phyloP scores from a whole-genome alignment of 2,113 vertebrate species.

The Phyllopteryx taeniolatus region DNA sequence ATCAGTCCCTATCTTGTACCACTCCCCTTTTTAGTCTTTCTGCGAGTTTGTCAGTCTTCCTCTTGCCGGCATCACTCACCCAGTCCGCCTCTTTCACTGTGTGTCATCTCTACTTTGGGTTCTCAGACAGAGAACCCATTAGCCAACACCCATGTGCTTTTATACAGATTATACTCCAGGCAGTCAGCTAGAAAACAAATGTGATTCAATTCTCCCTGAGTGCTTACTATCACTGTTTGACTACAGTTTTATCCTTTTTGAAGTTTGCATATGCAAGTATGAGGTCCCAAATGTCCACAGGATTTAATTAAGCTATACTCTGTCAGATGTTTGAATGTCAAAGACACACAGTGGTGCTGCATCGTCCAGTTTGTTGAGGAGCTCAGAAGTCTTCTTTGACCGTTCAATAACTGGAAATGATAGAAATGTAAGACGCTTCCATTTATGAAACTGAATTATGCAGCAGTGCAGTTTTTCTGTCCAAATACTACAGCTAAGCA shows the following conservation, averaged over 20 bases:
- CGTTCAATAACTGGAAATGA: not conserved
- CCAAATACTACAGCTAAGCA: constrained; percentile 1
- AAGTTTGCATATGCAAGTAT: constrained; percentile 10
- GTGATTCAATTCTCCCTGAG: not conserved
- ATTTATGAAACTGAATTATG: not conserved
- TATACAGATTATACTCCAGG: constrained; percentile 17
- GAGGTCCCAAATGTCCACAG: not conserved
- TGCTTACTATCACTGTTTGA: not conserved
- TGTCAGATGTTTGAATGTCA: not conserved
- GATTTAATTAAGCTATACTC: not conserved
- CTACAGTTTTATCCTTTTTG: not conserved
- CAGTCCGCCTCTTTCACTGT: constrained; percentile 6
- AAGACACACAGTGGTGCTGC: not conserved
- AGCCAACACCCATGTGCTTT: constrained; percentile 19
- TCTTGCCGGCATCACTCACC: constrained; percentile 13
- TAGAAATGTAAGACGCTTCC: not conserved
- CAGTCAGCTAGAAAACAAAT: constrained; percentile 17
- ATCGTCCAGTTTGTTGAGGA: not conserved
- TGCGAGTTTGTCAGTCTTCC: constrained; percentile 22
- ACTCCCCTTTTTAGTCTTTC: constrained; percentile 6
- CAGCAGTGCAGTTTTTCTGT: not conserved
- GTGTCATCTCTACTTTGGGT: constrained; percentile 18
- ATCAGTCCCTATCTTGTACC: constrained; percentile 10
- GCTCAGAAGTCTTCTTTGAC: not conserved
- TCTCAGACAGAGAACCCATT: constrained; percentile 37